phyloP scores from a whole-genome alignment of 2,113 vertebrate species.

The Chamaetylas fuelleborni region DNA sequence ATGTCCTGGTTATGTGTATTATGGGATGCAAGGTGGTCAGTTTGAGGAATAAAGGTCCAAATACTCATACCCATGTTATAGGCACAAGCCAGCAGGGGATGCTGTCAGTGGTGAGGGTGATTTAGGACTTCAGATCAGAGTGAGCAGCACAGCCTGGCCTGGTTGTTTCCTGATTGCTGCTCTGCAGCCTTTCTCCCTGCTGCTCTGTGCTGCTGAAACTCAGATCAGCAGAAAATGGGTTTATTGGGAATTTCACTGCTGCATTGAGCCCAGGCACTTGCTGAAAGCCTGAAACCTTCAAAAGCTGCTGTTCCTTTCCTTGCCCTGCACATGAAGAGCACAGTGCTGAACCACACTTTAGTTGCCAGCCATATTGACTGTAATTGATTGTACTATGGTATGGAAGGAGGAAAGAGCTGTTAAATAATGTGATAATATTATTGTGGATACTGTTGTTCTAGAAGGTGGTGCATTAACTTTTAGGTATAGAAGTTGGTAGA shows the following conservation, averaged over 20 bases:
- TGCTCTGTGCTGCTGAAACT: not conserved
- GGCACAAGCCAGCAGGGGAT: not conserved
- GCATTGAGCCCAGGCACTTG: not conserved
- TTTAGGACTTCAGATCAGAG: not conserved
- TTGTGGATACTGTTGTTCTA: not conserved
- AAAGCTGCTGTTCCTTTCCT: not conserved
- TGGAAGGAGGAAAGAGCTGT: not conserved
- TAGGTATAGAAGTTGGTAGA: not conserved
- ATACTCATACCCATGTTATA: fast-evolving
- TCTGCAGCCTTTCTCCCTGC: not conserved
- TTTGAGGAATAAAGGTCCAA: not conserved
- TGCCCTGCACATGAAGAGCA: not conserved
- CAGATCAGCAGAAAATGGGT: not conserved
- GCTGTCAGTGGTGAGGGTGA: not conserved
- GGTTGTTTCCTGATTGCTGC: not conserved
- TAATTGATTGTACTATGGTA: not conserved
- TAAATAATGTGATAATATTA: not conserved
- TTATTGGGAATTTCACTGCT: not conserved
- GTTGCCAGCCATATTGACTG: not conserved
- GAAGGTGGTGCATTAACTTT: fast-evolving
- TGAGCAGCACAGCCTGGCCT: fast-evolving
- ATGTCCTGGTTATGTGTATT: not conserved
- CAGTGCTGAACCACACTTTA: fast-evolving
- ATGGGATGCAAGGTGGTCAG: not conserved
- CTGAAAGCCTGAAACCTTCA: not conserved